Percentiles rank a stretch among this genome's conserved stretches.
Evolutionary conservation across 2,888 invertebrate species (phyloP).

Genomic region (Pristionchus japonicus): DNA sequence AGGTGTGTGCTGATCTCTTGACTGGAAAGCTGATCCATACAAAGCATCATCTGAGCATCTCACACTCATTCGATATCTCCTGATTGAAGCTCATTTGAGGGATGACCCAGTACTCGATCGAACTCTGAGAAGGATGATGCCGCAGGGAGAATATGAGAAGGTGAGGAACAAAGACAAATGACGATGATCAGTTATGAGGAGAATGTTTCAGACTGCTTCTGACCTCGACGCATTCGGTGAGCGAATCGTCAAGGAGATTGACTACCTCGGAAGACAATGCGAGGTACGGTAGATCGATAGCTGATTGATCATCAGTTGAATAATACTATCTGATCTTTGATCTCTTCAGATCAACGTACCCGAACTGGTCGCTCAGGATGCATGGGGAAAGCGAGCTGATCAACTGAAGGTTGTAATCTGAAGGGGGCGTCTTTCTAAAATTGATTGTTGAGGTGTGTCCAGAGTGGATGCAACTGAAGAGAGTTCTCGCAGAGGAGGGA

Average conservation of each 20-base stretch:
- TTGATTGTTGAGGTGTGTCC: slow-evolving; percentile 75
- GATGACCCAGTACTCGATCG: slow-evolving; percentile 67
- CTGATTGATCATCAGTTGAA: background rate
- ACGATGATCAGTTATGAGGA: background rate
- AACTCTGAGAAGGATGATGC: slow-evolving; percentile 56
- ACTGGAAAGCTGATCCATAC: too few relatives aligned
- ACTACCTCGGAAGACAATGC: slow-evolving; percentile 72
- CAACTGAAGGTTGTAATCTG: background rate
- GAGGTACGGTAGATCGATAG: slow-evolving; percentile 2
- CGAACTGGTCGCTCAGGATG: slow-evolving; percentile 77
- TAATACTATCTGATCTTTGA: background rate
- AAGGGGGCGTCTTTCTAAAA: background rate
- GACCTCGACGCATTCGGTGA: slow-evolving; percentile 79
- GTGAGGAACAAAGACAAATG: background rate
- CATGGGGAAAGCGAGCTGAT: slow-evolving; percentile 78
- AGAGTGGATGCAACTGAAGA: slow-evolving; percentile 79
- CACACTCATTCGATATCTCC: too few relatives aligned
- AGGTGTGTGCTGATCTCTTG: too few relatives aligned
- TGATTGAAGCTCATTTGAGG: too few relatives aligned
- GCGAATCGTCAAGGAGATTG: slow-evolving; percentile 77
- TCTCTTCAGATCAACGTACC: slow-evolving; percentile 77
- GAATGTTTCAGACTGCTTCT: slow-evolving; percentile 51
- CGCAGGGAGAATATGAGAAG: slow-evolving; percentile 56
- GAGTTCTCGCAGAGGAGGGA: slow-evolving; percentile 79
- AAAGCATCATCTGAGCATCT: too few relatives aligned